Conservation (phyloP, 2,888 invertebrate genomes). For the Vanessa cardui region DNA sequence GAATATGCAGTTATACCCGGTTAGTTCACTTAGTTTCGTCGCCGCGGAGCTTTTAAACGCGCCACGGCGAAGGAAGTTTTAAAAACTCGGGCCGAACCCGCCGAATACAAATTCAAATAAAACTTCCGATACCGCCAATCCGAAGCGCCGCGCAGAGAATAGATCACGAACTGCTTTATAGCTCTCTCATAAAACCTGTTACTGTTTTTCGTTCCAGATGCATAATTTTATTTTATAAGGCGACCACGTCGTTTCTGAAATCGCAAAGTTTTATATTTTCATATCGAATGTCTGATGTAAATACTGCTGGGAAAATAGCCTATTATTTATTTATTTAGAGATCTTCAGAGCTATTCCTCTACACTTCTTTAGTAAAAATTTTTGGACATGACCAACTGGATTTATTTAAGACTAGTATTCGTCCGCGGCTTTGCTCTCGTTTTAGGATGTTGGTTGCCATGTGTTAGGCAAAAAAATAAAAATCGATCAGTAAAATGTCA, state of each 20-base stretch:
- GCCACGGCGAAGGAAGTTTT: conserved; percentile 67
- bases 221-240: conserved; percentile 30
- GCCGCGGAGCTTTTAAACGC: conserved; percentile 65
- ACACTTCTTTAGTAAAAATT: too few relatives aligned
- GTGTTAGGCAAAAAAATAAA: too few relatives aligned
- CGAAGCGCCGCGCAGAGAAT: conserved; percentile 48
- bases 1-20: conserved; percentile 68
- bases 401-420: too few relatives aligned
- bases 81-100: conserved; percentile 62
- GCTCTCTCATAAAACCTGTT: conserved; percentile 38
- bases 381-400: too few relatives aligned
- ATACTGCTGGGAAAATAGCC: neutral
- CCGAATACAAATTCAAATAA: conserved; percentile 69
- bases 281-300: conserved; percentile 17
- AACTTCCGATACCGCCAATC: conserved; percentile 58
- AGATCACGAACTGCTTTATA: conserved; percentile 56
- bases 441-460: too few relatives aligned
- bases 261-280: conserved; percentile 34
- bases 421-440: too few relatives aligned
- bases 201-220: conserved; percentile 33
- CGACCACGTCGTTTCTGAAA: conserved; percentile 22
- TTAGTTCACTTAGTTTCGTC: conserved; percentile 74
- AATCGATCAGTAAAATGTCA: too few relatives aligned
- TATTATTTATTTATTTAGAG: too few relatives aligned
- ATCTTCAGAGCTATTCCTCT: too few relatives aligned